Conservation (phyloP, 2,113 vertebrate species). For the Glareola pratincola region DNA sequence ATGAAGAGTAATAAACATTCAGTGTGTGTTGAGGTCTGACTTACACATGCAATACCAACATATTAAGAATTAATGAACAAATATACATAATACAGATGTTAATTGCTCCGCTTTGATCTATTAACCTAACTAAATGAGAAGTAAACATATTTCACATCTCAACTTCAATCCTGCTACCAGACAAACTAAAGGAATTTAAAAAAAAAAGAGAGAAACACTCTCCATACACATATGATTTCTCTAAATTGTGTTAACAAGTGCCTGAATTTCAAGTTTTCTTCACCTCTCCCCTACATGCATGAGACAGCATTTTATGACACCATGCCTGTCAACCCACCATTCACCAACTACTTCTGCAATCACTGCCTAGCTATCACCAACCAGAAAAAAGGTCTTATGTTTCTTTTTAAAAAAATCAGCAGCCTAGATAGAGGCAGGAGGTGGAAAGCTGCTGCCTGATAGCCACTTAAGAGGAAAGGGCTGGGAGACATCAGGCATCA, state of each 20-base stretch:
- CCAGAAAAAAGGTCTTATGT: not conserved
- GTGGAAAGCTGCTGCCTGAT: not conserved
- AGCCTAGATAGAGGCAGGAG: not conserved
- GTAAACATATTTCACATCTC: fast-evolving
- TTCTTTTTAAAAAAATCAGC: not conserved
- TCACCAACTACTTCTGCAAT: not conserved
- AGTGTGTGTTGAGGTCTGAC: not conserved
- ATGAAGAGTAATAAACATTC: not conserved
- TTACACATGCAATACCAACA: not conserved
- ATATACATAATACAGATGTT: not conserved
- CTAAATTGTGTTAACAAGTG: not conserved
- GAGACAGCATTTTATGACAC: not conserved
- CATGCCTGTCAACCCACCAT: not conserved
- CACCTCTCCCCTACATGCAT: not conserved
- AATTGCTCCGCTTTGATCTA: not conserved
- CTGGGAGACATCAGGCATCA: not conserved
- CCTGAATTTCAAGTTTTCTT: not conserved
- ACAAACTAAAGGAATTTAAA: not conserved
- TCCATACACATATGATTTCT: not conserved
- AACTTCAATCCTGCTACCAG: not conserved
- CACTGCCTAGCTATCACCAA: not conserved
- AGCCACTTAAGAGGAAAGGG: not conserved
- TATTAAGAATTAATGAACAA: not conserved
- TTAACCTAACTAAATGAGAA: not conserved
- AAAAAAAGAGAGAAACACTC: not conserved